Evolutionary conservation across 2,797 vertebrate genomes (phyloP), one percentile per base, ranked within the genome.

Genomic region (Acanthornis magna): DNA sequence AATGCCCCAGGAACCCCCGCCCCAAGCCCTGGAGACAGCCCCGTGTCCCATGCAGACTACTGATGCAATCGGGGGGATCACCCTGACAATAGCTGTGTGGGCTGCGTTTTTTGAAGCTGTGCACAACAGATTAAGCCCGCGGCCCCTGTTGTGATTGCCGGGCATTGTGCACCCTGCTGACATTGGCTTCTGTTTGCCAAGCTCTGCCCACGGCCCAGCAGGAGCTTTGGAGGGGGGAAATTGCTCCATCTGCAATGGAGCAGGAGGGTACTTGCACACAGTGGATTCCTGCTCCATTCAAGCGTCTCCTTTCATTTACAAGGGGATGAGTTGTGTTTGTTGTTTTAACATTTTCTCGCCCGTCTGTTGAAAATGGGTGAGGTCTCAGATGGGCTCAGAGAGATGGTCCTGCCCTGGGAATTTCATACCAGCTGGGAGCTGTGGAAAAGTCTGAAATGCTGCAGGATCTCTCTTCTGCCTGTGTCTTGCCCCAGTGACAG

Each of bases 131-230:
- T 82, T 71, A 92, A 94, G 57, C 76, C 48, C 9, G n/a, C 4
- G 3, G 76, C 34, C 43, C 25, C n/a, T 73, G 89, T 85, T 96
- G 67, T 85, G 88, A 90, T 61, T 79, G 53, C 71, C 7, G 62
- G 54, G 88, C 88, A 87, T 91, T 96, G 88, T 96, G 74, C 57
- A 27, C 63, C 10, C 2, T 90, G 95, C 96, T 96, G 91, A 95
- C 50, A 1, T 30, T 4, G 74, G 45, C 32, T 89, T 94, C 83
- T 85, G 19, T 0, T 7, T 45, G 88, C 88, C 83, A 86, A 90
- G 54, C 77, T 86, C 80, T 91, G 94, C 65, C 77, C 71, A 40
- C 0, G 0, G 67, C 42, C 2, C 3, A 82, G 74, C 45, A n/a
- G 67, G 34, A 77, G 50, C 77, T 76, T 73, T 0, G 0, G 65